Evolutionary conservation across 2,113 vertebrate genomes (phyloP).

Genomic region (human): GRCh38 chr3:137280501-137281000

Average conservation of each 20-base stretch:
- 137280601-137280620: neutral
- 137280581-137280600: neutral
- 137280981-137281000: neutral
- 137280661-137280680: neutral
- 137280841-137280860: neutral
- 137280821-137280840: neutral
- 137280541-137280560: neutral
- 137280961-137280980: neutral
- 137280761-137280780: neutral
- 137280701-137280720: constrained; percentile 1
- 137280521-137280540: neutral
- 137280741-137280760: neutral
- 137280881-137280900: neutral
- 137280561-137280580: neutral
- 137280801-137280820: neutral
- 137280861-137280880: neutral
- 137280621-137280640: neutral
- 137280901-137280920: neutral
- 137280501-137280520: neutral
- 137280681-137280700: neutral
- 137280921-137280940: neutral
- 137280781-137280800: neutral
- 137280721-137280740: neutral
- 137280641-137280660: neutral
- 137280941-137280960: neutral